A percentile compares a stretch with the other conserved stretches of the same genome.
phyloP scores from a whole-genome alignment of 2,113 vertebrate species.

The Tinamus guttatus region DNA sequence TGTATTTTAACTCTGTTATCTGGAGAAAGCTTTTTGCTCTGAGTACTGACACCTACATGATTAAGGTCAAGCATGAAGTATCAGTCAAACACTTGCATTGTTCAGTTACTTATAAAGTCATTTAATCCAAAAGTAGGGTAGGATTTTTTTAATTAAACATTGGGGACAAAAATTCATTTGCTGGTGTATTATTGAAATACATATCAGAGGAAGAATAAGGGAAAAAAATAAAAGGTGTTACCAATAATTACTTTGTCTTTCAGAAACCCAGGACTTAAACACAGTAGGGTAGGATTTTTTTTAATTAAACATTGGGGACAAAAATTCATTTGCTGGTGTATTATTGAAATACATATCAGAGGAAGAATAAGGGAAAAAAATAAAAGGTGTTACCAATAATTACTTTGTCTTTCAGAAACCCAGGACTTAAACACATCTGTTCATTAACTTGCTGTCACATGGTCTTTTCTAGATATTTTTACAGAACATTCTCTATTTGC shows the following conservation, averaged over 20 bases:
- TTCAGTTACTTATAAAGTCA: slow-evolving; percentile 6
- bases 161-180: not conserved
- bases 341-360: not conserved
- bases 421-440: not conserved
- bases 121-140: not conserved
- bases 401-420: not conserved
- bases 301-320: not conserved
- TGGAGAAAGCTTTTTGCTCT: not conserved
- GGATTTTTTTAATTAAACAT: not conserved
- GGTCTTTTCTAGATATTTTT: not conserved
- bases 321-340: not conserved
- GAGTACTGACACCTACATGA: not conserved
- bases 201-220: not conserved
- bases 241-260: not conserved
- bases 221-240: not conserved
- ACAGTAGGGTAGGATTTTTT: not conserved
- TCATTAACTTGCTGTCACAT: not conserved
- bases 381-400: not conserved
- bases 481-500: not conserved
- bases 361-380: not conserved
- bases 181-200: not conserved
- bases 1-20: not conserved
- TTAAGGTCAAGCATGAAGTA: slow-evolving; percentile 8
- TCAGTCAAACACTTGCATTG: not conserved
- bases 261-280: not conserved